Percentiles rank a stretch among this genome's conserved stretches.
phyloP scores from a whole-genome alignment of 2,888 invertebrate species.

The Oscheius sp. region DNA sequence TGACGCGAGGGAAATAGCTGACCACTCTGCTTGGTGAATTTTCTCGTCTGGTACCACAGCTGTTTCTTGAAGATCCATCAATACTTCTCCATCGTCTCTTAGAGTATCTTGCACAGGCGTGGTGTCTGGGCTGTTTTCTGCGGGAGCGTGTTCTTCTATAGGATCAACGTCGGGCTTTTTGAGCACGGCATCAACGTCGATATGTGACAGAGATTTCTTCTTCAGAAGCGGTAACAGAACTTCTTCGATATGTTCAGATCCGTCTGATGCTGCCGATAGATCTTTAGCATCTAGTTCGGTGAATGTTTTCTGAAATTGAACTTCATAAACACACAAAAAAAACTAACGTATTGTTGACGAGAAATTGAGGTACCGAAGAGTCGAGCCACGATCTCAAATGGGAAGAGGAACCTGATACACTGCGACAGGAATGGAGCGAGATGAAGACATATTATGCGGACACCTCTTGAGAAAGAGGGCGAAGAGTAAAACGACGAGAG shows the following conservation, averaged over 20 bases:
- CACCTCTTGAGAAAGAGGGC: slow-evolving; percentile 46
- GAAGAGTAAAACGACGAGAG: slow-evolving; percentile 50
- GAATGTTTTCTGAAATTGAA: slow-evolving; percentile 46
- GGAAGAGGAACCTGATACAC: slow-evolving; percentile 55
- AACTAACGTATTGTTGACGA: slow-evolving; percentile 53
- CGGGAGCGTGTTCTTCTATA: neutral
- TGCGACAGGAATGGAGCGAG: slow-evolving; percentile 53
- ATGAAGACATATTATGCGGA: slow-evolving; percentile 49
- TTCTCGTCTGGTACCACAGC: too few relatives aligned
- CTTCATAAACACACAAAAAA: neutral
- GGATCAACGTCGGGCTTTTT: slow-evolving; percentile 9
- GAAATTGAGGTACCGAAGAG: slow-evolving; percentile 50
- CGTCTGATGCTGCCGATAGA: slow-evolving; percentile 52
- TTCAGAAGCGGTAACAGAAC: slow-evolving; percentile 48
- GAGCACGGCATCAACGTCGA: slow-evolving; percentile 49
- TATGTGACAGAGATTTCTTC: slow-evolving; percentile 47
- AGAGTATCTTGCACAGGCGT: too few relatives aligned
- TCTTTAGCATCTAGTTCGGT: slow-evolving; percentile 49
- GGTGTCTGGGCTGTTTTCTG: neutral
- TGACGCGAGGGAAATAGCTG: neutral
- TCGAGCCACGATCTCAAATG: slow-evolving; percentile 41
- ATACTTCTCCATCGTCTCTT: neutral
- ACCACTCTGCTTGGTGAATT: neutral
- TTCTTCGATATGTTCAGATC: slow-evolving; percentile 51
- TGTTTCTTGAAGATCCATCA: neutral